phyloP scores from a whole-genome alignment of 2,888 invertebrate genomes.

The Corbicula japonica region DNA sequence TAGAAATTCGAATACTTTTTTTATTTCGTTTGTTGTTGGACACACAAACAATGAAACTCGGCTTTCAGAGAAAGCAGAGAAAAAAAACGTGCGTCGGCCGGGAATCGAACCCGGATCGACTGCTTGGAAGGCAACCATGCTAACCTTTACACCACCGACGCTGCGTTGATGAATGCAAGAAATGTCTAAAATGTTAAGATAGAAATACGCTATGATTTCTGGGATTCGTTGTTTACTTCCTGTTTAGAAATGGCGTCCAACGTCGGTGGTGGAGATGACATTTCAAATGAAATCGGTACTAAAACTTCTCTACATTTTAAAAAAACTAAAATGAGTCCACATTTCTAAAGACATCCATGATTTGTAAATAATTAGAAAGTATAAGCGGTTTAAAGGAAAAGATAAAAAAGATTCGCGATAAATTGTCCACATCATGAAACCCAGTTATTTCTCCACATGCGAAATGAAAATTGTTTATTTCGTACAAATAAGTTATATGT shows the following conservation, averaged over 20 bases:
- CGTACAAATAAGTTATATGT: background rate
- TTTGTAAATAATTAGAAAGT: too few species aligned
- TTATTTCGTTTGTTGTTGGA: background rate
- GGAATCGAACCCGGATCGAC: slow-evolving; percentile 45
- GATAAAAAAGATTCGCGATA: background rate
- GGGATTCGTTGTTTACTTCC: slow-evolving; percentile 40
- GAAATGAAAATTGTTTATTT: background rate
- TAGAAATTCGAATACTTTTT: background rate
- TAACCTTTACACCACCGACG: slow-evolving; percentile 46
- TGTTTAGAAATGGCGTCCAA: slow-evolving; percentile 70
- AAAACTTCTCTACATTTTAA: background rate
- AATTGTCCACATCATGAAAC: background rate
- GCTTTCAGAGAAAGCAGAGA: background rate
- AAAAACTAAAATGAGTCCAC: background rate
- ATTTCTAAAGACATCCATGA: too few species aligned
- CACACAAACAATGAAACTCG: background rate
- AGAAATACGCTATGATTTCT: background rate
- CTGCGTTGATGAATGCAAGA: background rate
- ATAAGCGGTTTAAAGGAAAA: background rate
- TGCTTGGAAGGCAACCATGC: slow-evolving; percentile 47
- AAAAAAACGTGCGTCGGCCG: slow-evolving; percentile 36
- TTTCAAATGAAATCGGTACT: slow-evolving; percentile 51
- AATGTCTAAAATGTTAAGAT: background rate
- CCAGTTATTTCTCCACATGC: background rate
- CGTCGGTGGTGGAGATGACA: slow-evolving; percentile 49